Percentiles rank a stretch among this genome's conserved stretches.
Evolutionary conservation across 2,797 vertebrate genomes (phyloP).

Genomic region (Spinus pinus): DNA sequence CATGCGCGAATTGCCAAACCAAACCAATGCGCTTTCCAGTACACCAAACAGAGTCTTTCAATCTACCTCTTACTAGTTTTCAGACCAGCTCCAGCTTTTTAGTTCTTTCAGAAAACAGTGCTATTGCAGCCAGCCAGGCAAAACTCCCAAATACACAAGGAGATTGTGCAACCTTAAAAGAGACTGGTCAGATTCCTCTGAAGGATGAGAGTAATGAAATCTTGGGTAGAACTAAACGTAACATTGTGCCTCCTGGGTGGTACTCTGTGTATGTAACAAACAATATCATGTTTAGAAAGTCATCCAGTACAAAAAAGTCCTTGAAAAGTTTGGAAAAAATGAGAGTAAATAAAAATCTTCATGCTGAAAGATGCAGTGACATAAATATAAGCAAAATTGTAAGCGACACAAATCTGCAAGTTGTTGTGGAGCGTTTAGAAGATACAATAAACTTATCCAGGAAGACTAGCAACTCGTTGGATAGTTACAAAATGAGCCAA

Average conservation of each 20-base stretch:
- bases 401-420: constrained; percentile 74
- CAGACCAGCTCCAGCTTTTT: constrained; percentile 65
- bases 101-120: constrained; percentile 65
- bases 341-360: constrained; percentile 53
- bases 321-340: constrained; percentile 57
- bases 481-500: constrained; percentile 63
- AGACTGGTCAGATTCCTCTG: neutral
- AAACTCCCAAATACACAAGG: constrained; percentile 33
- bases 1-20: constrained; percentile 42
- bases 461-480: constrained; percentile 49
- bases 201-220: constrained; percentile 60
- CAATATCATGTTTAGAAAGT: constrained; percentile 75
- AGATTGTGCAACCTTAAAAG: constrained; percentile 1
- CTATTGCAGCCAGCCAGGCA: constrained; percentile 34
- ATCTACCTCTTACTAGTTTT: constrained; percentile 71
- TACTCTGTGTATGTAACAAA: constrained; percentile 90
- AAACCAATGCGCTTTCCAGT: constrained; percentile 54
- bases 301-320: constrained; percentile 64
- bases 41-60: constrained; percentile 44
- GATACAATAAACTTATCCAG: constrained; percentile 72
- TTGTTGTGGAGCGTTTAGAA: constrained; percentile 79
- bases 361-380: constrained; percentile 44
- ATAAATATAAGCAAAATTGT: constrained; percentile 73
- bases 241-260: constrained; percentile 86
- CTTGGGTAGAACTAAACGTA: constrained; percentile 80